A percentile compares a stretch with the other conserved stretches of the same genome.
Evolutionary conservation across 2,113 vertebrate species (phyloP).

Genomic region (Rhinopomastus cyanomelas): DNA sequence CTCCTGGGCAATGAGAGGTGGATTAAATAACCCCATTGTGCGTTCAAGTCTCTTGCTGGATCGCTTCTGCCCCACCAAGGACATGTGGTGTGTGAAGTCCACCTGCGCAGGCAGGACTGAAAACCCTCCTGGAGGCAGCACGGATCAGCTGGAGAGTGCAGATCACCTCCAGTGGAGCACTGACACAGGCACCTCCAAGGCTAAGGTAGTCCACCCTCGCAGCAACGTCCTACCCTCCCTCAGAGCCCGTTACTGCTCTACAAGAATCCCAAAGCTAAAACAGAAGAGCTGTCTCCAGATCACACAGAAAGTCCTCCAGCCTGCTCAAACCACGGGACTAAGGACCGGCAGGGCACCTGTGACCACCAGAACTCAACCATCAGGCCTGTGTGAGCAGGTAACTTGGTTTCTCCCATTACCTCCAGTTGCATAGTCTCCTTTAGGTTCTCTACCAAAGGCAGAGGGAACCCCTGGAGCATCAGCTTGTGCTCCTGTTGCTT

Average conservation of each 20-base stretch:
- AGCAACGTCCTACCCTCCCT: accelerated
- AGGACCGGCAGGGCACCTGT: neutral
- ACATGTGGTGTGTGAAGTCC: neutral
- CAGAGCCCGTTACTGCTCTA: neutral
- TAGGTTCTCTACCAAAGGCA: neutral
- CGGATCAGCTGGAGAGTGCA: accelerated
- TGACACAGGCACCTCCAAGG: neutral
- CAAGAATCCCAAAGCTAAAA: neutral
- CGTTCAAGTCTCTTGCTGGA: neutral
- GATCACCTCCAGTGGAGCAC: accelerated
- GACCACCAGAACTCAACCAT: neutral
- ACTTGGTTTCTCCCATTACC: neutral
- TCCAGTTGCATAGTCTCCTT: no score
- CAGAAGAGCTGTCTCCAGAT: neutral
- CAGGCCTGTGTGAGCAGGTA: neutral
- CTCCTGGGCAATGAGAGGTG: neutral
- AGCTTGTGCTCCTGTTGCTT: neutral
- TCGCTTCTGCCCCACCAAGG: neutral
- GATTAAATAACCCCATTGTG: neutral
- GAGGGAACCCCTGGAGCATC: neutral
- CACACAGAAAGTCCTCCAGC: neutral
- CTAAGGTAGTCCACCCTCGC: neutral
- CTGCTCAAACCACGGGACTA: neutral
- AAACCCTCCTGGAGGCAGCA: neutral
- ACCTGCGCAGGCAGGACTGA: neutral